Conservation (phyloP, 2,797 vertebrate species). For the Sphenopsis melanotis region DNA sequence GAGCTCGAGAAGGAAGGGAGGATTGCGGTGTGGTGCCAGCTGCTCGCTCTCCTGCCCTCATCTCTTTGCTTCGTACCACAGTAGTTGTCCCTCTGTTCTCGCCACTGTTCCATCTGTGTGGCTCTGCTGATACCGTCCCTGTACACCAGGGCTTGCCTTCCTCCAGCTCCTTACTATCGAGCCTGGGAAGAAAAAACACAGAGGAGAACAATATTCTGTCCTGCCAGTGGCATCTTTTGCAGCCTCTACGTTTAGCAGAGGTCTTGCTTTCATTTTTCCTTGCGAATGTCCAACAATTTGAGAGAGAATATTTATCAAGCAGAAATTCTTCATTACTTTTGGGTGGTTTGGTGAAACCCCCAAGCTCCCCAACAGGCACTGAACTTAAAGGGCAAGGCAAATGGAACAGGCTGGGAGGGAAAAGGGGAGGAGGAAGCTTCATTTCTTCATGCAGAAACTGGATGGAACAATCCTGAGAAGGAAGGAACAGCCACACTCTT, state of each 20-base stretch:
- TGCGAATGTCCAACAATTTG: neutral
- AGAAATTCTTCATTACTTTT: neutral
- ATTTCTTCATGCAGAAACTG: neutral
- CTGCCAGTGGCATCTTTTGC: neutral
- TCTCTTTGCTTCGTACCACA: neutral
- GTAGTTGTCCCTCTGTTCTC: neutral
- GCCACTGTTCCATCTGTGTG: rapidly evolving
- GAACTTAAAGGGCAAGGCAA: rapidly evolving
- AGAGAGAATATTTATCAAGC: neutral
- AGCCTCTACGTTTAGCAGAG: neutral
- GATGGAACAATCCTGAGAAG: neutral
- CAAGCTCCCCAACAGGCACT: rapidly evolving
- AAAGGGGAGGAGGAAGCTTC: slow-evolving; percentile 7
- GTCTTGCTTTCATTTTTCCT: neutral
- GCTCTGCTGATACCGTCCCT: neutral
- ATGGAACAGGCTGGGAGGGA: neutral
- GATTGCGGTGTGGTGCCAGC: neutral
- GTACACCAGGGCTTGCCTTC: neutral
- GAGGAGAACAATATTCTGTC: neutral
- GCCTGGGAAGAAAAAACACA: neutral
- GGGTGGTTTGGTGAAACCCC: neutral
- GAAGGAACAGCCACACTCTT: neutral
- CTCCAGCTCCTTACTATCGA: neutral
- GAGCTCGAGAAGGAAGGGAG: neutral
- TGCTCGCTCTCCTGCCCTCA: neutral